A percentile compares a stretch with the other conserved stretches of the same genome.
Conservation (phyloP, 2,888 invertebrate species). For the Ectobius pallidus region DNA sequence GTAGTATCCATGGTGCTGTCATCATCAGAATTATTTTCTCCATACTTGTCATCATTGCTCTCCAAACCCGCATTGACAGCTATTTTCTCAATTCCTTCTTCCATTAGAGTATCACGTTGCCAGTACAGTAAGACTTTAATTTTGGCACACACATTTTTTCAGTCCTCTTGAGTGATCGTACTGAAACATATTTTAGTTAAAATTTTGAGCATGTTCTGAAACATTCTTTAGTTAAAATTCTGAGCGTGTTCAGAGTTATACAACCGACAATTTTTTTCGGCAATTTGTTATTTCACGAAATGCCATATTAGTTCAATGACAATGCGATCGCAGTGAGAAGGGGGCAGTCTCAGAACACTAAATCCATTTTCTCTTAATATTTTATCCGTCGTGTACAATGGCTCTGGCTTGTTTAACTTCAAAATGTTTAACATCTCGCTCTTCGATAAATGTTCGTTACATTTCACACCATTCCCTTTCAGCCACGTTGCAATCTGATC, state of each 20-base stretch:
- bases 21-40: not conserved
- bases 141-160: no score
- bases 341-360: no score
- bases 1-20: not conserved
- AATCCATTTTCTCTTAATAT: no score
- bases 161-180: not conserved
- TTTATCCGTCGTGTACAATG: not conserved
- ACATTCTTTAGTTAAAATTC: not conserved
- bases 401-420: not conserved
- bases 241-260: not conserved
- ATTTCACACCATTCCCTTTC: not conserved
- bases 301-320: not conserved
- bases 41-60: not conserved
- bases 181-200: no score
- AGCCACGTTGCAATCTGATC: not conserved
- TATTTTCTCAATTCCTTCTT: no score
- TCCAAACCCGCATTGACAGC: no score
- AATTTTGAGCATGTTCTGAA: no score
- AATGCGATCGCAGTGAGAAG: no score
- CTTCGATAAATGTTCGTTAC: not conserved
- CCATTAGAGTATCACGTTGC: not conserved
- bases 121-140: not conserved
- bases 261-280: not conserved
- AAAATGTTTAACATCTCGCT: not conserved
- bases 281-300: not conserved